A percentile compares a stretch with the other conserved stretches of the same genome.
These are phyloP conservation scores for Hippocampus zosterae DNA, from an alignment of 2,113 vertebrate species.

Conservation along the genomic window DNA sequence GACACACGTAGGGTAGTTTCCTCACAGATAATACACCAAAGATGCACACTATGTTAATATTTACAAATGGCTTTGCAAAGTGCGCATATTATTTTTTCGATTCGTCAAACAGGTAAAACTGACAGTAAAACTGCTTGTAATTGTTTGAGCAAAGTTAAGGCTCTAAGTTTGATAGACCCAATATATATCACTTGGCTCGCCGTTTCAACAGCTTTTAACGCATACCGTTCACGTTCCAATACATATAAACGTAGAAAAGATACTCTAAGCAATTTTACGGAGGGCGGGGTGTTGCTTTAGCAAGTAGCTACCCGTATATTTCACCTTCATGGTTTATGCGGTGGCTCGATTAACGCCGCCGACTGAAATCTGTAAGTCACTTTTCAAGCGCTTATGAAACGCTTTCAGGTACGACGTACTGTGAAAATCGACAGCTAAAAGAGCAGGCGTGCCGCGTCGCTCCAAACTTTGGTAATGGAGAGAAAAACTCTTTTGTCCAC, in stretches of 20 bases:
- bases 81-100: too few species aligned
- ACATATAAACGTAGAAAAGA: neutral
- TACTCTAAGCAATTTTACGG: neutral
- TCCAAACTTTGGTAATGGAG: neutral
- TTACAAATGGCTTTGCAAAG: too few species aligned
- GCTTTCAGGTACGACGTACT: neutral
- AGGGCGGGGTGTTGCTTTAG: neutral
- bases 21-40: too few species aligned
- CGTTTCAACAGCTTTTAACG: too few species aligned
- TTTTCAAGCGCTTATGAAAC: neutral
- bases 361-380: neutral
- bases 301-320: neutral
- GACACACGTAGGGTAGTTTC: too few species aligned
- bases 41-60: too few species aligned
- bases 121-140: too few species aligned
- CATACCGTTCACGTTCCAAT: too few species aligned
- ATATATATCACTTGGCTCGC: too few species aligned
- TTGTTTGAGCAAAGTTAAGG: too few species aligned
- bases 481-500: neutral
- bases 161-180: too few species aligned
- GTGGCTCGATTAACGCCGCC: neutral
- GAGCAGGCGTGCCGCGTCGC: neutral
- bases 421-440: constrained; percentile 8
- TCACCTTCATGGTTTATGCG: neutral
- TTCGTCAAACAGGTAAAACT: too few species aligned